These are phyloP conservation scores for Oncorhynchus masou DNA, from an alignment of 2,113 vertebrate genomes.

Conservation along the genomic window DNA sequence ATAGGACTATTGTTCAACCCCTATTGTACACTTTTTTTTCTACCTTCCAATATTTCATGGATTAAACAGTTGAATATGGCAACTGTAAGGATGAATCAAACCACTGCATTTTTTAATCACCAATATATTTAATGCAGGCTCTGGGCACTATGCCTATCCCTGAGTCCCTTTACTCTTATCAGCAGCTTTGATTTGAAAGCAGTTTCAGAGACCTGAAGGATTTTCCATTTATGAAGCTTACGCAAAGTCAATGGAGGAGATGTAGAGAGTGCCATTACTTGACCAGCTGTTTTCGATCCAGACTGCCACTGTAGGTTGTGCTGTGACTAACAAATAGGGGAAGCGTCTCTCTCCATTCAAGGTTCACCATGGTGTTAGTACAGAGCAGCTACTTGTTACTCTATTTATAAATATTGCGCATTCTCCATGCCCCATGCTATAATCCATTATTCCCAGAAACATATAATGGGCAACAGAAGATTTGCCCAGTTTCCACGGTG, in stretches of 20 bases:
- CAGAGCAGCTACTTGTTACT: neutral
- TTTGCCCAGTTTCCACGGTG: neutral
- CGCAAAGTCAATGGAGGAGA: neutral
- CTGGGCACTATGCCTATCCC: conserved; percentile 7
- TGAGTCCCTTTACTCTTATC: conserved; percentile 21
- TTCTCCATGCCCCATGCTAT: neutral
- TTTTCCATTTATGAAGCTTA: too few relatives aligned
- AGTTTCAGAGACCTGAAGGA: neutral
- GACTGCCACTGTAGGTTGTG: neutral
- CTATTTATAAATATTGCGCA: neutral
- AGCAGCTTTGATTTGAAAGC: neutral
- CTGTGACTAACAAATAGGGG: neutral
- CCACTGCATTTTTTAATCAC: too few relatives aligned
- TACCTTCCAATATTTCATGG: too few relatives aligned
- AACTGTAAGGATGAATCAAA: too few relatives aligned
- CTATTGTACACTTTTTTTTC: too few relatives aligned
- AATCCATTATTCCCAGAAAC: neutral
- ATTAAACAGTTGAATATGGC: too few relatives aligned
- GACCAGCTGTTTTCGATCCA: conserved; percentile 51
- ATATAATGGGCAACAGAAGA: neutral
- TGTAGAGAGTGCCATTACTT: conserved; percentile 35
- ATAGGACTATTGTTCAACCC: too few relatives aligned
- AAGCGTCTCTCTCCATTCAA: neutral
- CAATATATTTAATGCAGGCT: too few relatives aligned
- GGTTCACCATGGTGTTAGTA: neutral